Percentiles rank a stretch among this genome's conserved stretches.
Evolutionary conservation across 2,113 vertebrate species (phyloP).

Genomic region (Semnopithecus entellus): DNA sequence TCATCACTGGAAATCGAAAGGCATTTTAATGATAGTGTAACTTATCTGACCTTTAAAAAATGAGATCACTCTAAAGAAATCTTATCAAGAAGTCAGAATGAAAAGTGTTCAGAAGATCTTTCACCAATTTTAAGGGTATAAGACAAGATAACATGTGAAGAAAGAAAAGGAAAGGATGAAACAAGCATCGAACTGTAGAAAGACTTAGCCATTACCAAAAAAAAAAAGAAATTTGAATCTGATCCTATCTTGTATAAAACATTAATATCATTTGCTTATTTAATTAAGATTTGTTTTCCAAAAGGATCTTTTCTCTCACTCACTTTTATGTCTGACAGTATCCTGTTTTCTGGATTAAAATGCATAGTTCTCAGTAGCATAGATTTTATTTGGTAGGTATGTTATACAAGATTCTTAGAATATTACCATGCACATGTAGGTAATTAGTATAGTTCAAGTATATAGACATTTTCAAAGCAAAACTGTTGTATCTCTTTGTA

Average conservation of each 20-base stretch:
- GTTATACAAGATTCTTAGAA: not conserved
- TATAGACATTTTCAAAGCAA: conserved; percentile 40
- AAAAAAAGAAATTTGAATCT: not conserved
- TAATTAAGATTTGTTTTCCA: conserved; percentile 10
- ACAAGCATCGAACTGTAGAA: not conserved
- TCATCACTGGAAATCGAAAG: conserved; percentile 70
- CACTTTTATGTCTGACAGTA: not conserved
- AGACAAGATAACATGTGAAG: not conserved
- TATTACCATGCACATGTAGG: not conserved
- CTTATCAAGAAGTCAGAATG: conserved; percentile 60
- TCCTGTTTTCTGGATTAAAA: not conserved
- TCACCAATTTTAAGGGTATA: not conserved
- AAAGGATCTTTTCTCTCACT: not conserved
- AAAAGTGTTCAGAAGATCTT: conserved; percentile 36
- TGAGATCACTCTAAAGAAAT: conserved; percentile 51
- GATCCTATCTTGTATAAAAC: conserved; percentile 8
- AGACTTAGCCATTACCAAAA: not conserved
- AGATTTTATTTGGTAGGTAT: conserved; percentile 16
- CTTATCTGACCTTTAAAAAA: conserved; percentile 70
- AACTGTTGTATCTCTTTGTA: not conserved
- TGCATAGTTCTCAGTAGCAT: not conserved
- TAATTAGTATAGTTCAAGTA: conserved; percentile 33
- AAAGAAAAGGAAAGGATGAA: not conserved
- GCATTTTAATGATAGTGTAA: conserved; percentile 50
- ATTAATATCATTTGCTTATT: conserved; percentile 4